Percentiles rank a stretch among this genome's conserved stretches.
Evolutionary conservation across 1,140 invertebrate genomes (phyloP).

Genomic region (Helicoverpa armigera): DNA sequence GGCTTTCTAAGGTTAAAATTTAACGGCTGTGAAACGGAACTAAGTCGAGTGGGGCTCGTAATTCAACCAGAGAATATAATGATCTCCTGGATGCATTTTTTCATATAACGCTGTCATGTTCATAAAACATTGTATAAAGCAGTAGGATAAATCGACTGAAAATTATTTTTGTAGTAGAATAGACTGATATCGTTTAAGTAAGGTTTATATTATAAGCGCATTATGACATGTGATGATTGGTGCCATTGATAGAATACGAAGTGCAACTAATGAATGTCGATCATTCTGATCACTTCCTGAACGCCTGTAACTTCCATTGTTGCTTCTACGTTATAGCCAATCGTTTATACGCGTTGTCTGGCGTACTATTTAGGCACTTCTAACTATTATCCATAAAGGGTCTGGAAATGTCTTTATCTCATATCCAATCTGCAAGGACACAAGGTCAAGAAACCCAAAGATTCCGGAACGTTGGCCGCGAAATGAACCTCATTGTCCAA

Average conservation of each 20-base stretch:
- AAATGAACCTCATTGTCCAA: background rate
- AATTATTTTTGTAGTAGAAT: conserved; percentile 86
- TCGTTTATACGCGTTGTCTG: conserved; percentile 35
- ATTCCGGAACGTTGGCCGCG: too few relatives aligned
- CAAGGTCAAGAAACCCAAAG: background rate
- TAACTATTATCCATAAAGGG: conserved; percentile 1
- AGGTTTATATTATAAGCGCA: conserved; percentile 78
- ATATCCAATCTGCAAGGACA: background rate
- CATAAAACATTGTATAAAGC: conserved; percentile 76
- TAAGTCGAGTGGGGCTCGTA: conserved; percentile 69
- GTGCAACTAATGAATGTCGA: conserved; percentile 73
- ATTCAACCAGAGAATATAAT: conserved; percentile 48
- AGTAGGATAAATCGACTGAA: conserved; percentile 84
- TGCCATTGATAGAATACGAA: conserved; percentile 85
- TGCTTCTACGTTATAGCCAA: conserved; percentile 65
- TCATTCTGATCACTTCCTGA: conserved; percentile 71
- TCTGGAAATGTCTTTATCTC: background rate
- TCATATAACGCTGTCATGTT: conserved; percentile 70
- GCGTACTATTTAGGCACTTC: conserved; percentile 1
- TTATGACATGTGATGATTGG: conserved; percentile 86
- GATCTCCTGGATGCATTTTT: conserved; percentile 83
- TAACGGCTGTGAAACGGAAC: conserved; percentile 80
- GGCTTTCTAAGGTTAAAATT: conserved; percentile 55
- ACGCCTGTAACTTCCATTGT: conserved; percentile 83
- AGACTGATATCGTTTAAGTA: conserved; percentile 85